Conservation (phyloP, 2,888 invertebrate species). For the Orthonychiurus folsomi region DNA sequence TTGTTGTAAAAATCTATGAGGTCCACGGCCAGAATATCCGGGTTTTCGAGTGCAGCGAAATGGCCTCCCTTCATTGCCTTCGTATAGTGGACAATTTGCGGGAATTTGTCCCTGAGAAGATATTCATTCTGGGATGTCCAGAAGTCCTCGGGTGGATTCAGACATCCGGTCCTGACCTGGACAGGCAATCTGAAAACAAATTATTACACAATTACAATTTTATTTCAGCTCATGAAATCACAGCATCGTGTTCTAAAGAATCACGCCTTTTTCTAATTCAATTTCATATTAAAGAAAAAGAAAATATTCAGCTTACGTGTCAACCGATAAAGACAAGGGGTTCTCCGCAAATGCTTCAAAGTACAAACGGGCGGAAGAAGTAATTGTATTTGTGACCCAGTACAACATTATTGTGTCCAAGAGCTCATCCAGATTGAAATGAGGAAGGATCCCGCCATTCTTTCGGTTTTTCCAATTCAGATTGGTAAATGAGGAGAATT, state of each 20-base stretch:
- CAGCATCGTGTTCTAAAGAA: too few relatives aligned
- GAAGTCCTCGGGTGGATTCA: not conserved
- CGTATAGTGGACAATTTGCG: not conserved
- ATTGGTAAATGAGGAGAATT: conserved; percentile 1
- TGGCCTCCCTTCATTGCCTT: not conserved
- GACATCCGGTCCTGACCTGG: not conserved
- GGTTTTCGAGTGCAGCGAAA: not conserved
- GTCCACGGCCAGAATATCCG: not conserved
- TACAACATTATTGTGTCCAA: conserved; percentile 52
- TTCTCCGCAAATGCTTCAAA: conserved; percentile 41
- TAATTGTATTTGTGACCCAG: conserved; percentile 48
- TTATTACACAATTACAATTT: too few relatives aligned
- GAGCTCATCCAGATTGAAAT: conserved; percentile 58
- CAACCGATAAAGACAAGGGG: not conserved
- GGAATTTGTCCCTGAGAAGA: not conserved
- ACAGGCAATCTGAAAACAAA: not conserved
- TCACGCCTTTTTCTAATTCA: too few relatives aligned
- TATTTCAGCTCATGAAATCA: too few relatives aligned
- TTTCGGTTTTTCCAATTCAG: conserved; percentile 40
- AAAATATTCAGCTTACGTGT: not conserved
- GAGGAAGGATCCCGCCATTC: conserved; percentile 58
- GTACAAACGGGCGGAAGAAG: conserved; percentile 48
- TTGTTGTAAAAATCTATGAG: not conserved
- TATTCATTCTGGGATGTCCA: not conserved
- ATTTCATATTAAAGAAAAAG: too few relatives aligned